Conservation (phyloP, 2,797 vertebrate species). For the Liasis olivaceus region DNA sequence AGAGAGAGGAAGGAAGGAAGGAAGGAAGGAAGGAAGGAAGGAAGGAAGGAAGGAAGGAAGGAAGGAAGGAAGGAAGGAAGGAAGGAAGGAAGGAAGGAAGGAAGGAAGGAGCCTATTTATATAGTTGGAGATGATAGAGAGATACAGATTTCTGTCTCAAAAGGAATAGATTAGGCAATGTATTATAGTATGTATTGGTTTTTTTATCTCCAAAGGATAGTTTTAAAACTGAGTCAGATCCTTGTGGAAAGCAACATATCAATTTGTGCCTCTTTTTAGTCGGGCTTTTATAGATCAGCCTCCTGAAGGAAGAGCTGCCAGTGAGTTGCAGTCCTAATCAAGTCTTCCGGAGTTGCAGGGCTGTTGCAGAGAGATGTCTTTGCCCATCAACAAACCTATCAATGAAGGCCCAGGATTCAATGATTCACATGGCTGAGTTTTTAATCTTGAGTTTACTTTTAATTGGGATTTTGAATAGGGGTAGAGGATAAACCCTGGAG, state of each 20-base stretch:
- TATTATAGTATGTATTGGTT: conserved; percentile 66
- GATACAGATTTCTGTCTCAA: conserved; percentile 71
- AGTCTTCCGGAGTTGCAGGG: background rate
- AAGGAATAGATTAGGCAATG: conserved; percentile 69
- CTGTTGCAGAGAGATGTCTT: background rate
- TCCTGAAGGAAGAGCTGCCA: conserved; percentile 61
- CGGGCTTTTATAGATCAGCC: conserved; percentile 70
- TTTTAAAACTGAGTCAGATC: conserved; percentile 73
- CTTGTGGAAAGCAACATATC: conserved; percentile 71
- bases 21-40: conserved; percentile 15
- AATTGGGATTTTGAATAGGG: background rate
- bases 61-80: conserved; percentile 65
- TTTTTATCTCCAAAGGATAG: conserved; percentile 73
- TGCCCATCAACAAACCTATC: background rate
- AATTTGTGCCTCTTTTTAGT: conserved; percentile 73
- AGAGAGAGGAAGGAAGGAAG: too few relatives aligned
- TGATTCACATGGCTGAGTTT: background rate
- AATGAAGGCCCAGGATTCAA: background rate
- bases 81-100: conserved; percentile 66
- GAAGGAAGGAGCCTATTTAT: conserved; percentile 70
- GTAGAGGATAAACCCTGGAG: background rate
- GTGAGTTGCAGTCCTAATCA: conserved; percentile 42
- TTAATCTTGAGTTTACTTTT: background rate
- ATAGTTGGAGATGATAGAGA: conserved; percentile 67
- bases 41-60: conserved; percentile 44